Evolutionary conservation across 2,113 vertebrate genomes (phyloP).

Genomic region (Semnornis frantzii): DNA sequence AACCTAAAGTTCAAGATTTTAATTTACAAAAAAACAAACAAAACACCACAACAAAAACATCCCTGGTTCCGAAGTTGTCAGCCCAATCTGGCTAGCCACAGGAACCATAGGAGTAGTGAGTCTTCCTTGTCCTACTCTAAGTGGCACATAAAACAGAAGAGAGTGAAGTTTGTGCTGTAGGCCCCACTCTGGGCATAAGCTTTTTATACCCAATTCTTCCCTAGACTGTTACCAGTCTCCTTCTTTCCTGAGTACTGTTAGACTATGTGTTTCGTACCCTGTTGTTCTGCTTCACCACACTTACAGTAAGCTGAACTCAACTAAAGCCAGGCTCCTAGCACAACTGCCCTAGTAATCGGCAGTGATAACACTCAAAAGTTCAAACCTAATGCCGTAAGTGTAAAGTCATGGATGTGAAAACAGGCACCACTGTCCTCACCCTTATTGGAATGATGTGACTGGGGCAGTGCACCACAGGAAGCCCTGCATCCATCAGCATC

Average conservation of each 20-base stretch:
- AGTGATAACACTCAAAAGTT: too few species aligned
- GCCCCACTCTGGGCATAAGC: background rate
- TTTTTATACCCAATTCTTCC: background rate
- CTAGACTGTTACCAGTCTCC: background rate
- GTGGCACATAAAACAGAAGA: background rate
- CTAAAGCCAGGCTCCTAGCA: background rate
- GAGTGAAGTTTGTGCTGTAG: too few species aligned
- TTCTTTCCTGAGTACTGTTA: background rate
- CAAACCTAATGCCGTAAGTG: rapidly evolving
- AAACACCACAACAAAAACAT: too few species aligned
- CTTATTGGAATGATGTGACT: constrained; percentile 96
- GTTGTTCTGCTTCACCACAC: background rate
- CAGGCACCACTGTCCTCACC: constrained; percentile 63
- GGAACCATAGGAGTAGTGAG: background rate
- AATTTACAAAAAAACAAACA: background rate
- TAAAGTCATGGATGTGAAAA: rapidly evolving
- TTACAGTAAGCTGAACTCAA: background rate
- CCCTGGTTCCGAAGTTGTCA: background rate
- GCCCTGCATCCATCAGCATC: constrained; percentile 95
- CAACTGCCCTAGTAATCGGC: too few species aligned
- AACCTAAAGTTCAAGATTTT: constrained; percentile 75
- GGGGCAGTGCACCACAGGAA: constrained; percentile 94
- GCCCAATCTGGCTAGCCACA: background rate
- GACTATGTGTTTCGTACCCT: background rate
- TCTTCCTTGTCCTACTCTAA: background rate